Conservation (phyloP, 2,888 invertebrate species). For the Nycteola revayana region DNA sequence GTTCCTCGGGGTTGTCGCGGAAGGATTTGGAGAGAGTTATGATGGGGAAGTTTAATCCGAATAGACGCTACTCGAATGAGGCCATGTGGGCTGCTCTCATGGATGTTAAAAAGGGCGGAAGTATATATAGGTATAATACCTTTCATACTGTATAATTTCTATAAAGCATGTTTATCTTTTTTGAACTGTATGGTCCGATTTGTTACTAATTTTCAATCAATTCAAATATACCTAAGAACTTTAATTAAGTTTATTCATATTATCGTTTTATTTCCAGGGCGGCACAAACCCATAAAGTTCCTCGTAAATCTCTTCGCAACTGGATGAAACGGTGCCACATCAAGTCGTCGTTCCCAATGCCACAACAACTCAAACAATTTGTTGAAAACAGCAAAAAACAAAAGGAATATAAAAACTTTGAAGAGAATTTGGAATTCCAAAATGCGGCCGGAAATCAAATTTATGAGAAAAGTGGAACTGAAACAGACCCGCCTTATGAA, state of each 20-base stretch:
- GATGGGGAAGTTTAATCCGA: constrained; percentile 80
- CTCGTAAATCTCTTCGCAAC: constrained; percentile 82
- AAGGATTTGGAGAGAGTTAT: constrained; percentile 75
- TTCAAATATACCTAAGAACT: no score
- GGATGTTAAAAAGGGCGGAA: constrained; percentile 83
- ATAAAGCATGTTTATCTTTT: no score
- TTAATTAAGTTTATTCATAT: no score
- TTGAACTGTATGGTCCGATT: no score
- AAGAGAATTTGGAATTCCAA: constrained; percentile 43
- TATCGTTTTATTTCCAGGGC: no score
- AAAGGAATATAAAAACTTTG: constrained; percentile 58
- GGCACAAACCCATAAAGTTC: constrained; percentile 82
- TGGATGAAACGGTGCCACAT: constrained; percentile 85
- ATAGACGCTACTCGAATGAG: constrained; percentile 74
- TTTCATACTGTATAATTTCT: no score
- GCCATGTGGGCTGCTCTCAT: constrained; percentile 82
- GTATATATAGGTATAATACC: constrained; percentile 83
- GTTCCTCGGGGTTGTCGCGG: constrained; percentile 72
- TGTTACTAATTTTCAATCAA: neutral
- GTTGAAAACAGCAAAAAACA: constrained; percentile 79
- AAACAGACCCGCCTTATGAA: constrained; percentile 45
- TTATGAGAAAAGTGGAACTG: constrained; percentile 46
- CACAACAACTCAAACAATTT: constrained; percentile 79
- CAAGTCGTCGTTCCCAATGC: constrained; percentile 82
- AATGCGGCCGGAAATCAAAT: constrained; percentile 28